Base-by-base conservation (phyloP, 2,113 vertebrate species). In the Potamarius usumacintae region DNA sequence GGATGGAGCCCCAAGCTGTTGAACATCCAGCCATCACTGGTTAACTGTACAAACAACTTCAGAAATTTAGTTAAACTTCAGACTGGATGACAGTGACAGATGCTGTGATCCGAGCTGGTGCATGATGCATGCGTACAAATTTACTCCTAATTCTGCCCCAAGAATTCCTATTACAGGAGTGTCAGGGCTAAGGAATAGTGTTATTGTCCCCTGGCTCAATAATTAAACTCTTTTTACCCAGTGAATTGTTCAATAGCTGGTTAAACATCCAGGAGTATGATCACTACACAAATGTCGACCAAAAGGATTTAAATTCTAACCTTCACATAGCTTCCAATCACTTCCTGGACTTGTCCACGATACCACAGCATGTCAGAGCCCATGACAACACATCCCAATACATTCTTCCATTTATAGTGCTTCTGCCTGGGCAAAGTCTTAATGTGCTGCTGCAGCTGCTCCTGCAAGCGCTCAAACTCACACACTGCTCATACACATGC, bases 281-380 rank as follows among this genome's bases (percentile, higher is more conserved):
- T 63, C 50, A 22, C 25, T 30, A 22, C 60, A 77, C 4, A 17
- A n/a, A 78, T 53, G 27, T 53, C 22, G 12, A 18, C 20, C 25
- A 42, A 53, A 0, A 69, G 27, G 30, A 79, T 57, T 77, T 52
- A 79, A 63, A 57, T 67, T 79, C 92, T 88, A 87, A 99, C 98
- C 96, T 92, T 96, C 14, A 98, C 89, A 5, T 93, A 91, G 83
- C 93, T 94, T 18, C 94, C 92, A 1, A 93, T 92, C 27, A 96
- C 90, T 88, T 97, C 96, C 85, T 96, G 84, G 86, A 99, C 92
- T 91, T 95, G 94, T 60, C 96, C 98, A 83, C 98, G 92, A 89
- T 98, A 97, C 97, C 97, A 98, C 89, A 95, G 10, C 85, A 96
- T 96, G 90, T 99, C 98, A 0, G 96, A 93, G 62, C 97, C 97